A percentile compares a stretch with the other conserved stretches of the same genome.
These are phyloP conservation scores for Drosophila anceps DNA, from an alignment of 2,888 invertebrate genomes.

Conservation along the genomic window DNA sequence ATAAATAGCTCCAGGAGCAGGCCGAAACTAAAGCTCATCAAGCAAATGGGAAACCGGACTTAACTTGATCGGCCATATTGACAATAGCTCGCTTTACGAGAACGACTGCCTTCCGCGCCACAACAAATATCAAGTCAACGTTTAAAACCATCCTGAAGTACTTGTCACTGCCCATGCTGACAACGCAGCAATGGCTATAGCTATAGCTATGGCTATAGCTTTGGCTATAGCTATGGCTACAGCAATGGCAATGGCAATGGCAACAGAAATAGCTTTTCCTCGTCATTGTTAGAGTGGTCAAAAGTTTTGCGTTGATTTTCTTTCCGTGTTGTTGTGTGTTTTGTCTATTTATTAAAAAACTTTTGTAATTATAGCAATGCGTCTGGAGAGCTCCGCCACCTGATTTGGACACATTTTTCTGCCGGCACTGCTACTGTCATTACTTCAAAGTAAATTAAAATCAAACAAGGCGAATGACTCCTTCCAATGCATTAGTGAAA, in stretches of 20 bases:
- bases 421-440: conserved; percentile 27
- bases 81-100: conserved; percentile 6
- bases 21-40: conserved; percentile 36
- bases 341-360: conserved; percentile 83
- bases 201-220: background rate
- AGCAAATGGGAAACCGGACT: conserved; percentile 46
- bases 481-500: conserved; percentile 48
- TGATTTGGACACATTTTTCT: conserved; percentile 37
- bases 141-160: conserved; percentile 60
- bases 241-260: conserved; percentile 4
- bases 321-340: conserved; percentile 50
- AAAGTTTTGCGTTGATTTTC: conserved; percentile 52
- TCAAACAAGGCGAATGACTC: conserved; percentile 44
- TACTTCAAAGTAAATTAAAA: conserved; percentile 61
- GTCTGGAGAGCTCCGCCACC: conserved; percentile 54
- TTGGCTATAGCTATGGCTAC: background rate
- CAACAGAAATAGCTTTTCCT: conserved; percentile 22
- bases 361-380: conserved; percentile 83
- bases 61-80: conserved; percentile 62
- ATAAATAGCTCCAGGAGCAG: conserved; percentile 23
- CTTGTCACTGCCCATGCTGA: conserved; percentile 62
- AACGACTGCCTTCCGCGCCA: conserved; percentile 37
- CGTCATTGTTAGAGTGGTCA: conserved; percentile 46
- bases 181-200: conserved; percentile 21
- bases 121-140: conserved; percentile 51